Conservation (phyloP, 2,113 vertebrate genomes). For the Muntiacus muntjak region DNA sequence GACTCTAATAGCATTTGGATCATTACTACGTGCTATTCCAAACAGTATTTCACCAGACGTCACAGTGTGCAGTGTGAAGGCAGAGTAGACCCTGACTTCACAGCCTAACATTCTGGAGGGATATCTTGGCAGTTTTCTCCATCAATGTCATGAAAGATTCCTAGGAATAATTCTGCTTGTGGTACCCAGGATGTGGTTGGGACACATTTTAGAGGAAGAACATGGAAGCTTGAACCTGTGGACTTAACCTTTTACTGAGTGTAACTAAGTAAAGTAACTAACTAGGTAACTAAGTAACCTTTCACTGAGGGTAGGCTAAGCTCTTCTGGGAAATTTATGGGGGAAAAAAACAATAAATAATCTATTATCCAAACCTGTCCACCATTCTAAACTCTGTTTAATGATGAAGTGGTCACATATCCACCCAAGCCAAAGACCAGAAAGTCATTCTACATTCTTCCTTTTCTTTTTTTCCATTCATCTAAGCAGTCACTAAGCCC, state of each 20-base stretch:
- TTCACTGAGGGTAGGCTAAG: not conserved
- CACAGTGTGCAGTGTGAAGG: not conserved
- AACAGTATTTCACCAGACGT: not conserved
- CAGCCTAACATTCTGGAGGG: not conserved
- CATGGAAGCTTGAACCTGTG: not conserved
- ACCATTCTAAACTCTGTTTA: not conserved
- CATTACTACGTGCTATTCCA: not conserved
- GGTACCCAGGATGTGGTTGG: not conserved
- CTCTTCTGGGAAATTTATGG: not conserved
- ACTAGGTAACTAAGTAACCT: not conserved
- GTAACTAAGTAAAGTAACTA: not conserved
- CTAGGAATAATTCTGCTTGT: not conserved
- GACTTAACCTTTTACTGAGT: not conserved
- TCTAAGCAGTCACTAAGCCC: not conserved
- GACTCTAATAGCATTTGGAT: not conserved
- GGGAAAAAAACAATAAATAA: not conserved
- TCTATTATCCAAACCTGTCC: not conserved
- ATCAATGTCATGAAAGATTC: not conserved
- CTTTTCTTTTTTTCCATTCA: not conserved
- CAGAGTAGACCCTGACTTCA: not conserved
- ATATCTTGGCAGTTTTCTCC: not conserved
- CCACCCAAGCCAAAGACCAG: not conserved
- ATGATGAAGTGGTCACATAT: not conserved
- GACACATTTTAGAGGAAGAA: not conserved
- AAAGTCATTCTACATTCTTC: not conserved